A percentile compares a stretch with the other conserved stretches of the same genome.
phyloP scores from a whole-genome alignment of 2,797 vertebrate species.

The Chanos chanos region DNA sequence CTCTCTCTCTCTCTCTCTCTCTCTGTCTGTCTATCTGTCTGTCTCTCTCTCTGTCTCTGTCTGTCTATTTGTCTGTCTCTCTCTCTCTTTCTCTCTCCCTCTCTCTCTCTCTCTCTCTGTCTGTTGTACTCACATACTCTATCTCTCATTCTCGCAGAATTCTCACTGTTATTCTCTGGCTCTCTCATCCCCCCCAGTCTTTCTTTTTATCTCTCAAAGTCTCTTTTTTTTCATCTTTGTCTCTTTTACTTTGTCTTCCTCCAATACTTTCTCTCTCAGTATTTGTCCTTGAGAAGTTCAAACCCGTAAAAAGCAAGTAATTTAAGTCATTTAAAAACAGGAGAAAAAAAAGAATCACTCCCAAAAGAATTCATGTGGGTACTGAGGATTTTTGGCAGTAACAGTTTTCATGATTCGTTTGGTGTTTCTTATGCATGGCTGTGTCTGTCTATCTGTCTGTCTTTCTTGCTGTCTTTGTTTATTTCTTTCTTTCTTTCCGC shows the following conservation, averaged over 20 bases:
- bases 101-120: too few species aligned
- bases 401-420: too few species aligned
- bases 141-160: not conserved
- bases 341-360: not conserved
- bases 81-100: too few species aligned
- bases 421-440: constrained; percentile 43
- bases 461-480: constrained; percentile 50
- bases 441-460: constrained; percentile 3
- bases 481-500: constrained; percentile 53
- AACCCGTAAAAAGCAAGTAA: too few species aligned
- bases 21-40: too few species aligned
- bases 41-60: too few species aligned
- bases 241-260: not conserved
- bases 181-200: not conserved
- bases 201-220: not conserved
- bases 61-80: too few species aligned
- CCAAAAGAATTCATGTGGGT: not conserved
- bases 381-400: not conserved
- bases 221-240: not conserved
- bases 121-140: not conserved
- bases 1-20: too few species aligned
- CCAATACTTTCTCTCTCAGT: not conserved
- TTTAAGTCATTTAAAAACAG: not conserved
- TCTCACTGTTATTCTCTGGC: too few species aligned
- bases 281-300: too few species aligned